Base-by-base conservation (phyloP, 2,797 vertebrate genomes). In the Lagocephalus sceleratus region DNA sequence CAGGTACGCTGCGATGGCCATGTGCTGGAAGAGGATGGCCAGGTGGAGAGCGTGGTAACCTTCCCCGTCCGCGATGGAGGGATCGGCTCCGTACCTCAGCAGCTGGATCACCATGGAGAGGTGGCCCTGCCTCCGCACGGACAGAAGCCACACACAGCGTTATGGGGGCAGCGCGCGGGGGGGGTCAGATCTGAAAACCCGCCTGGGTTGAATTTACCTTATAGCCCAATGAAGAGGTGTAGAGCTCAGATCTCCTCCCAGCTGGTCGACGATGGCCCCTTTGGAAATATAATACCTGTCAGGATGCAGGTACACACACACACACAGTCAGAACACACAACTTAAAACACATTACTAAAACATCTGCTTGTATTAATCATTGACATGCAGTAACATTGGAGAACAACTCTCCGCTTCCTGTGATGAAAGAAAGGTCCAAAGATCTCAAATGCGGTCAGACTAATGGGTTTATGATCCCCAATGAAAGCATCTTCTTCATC, bases 211-310 rank as follows among this genome's bases (percentile, higher is more conserved):
- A 39, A 65, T 22, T 76, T 85, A 99, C 97, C 97, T 93, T 71
- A 97, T 88, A 20, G 96, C 95, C 97, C 97, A 99, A 68, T 99
- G 97, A 68, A 99, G 94, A n/a, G 97, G 95, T 6, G 95, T 95
- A 7, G 97, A 98, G 86, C 94, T 99, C 76, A 99, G 85, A 71
- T 98, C 95, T 64, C 97, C 97, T 53, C 97, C 96, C 0, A 98
- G 87, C 83, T 99, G 96, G 88, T 99, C 97, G 48, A 99, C 84
- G 15, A 93, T 64, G 0, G 96, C 94, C 40, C 97, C 97, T 91
- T 95, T 98, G 56, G 95, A 96, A 73, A 99, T 92, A 59, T 91
- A 98, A 45, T 94, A 98, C 47, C 97, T 99, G 84, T 53, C 16
- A 51, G 25, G 71, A 17, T 59, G 50, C 47, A 60, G 8, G 44